Evolutionary conservation across 2,888 invertebrate species (phyloP), one percentile per base, ranked within the genome.

Genomic region (Stenchaetothrips biformis): DNA sequence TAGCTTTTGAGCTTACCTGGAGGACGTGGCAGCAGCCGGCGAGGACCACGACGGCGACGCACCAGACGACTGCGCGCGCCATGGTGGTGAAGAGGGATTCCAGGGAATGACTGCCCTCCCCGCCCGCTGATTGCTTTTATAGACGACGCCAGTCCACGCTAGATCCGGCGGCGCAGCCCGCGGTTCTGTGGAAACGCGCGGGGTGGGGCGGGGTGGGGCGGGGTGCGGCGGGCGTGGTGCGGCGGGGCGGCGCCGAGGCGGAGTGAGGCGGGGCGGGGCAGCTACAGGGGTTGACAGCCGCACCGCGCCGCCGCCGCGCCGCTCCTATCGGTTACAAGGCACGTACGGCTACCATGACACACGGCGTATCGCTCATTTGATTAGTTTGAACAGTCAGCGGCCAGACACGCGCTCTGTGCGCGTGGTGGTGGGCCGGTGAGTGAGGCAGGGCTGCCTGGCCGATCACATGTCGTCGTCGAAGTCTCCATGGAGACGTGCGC

Each of bases 211-310:
- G 53, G 53, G 53, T 18, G 62, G 9, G 13, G 13, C 2, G 13
- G 6, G 16, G 53, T 7, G 53, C 53, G 53, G 67, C n/a, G 62
- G 62, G 67, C 25, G 7, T 8, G 21, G 16, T 25, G 67, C 25
- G 37, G 37, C 37, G 37, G 1, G 67, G 67, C n/a, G 62, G 7
- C 7, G n/a, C 7, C 7, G 62, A 6, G 62, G 62, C 18, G 62
- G 9, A 7, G 8, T 7, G 8, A 11, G 11, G 49, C 49, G 49
- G 8, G 49, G 62, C n/a, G 67, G 67, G 67, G 8, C 11, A 1
- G 21, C 53, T 25, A 25, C 37, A 74, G 67, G 67, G 67, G 67
- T 74, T 74, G 67, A 74, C 67, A 74, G 67, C 67, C 67, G 67
- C 67, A 7, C 59, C 18, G 13, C 59, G 59, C 13, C 59, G 59